Base-by-base conservation (phyloP, 2,888 invertebrate genomes). In the Limenitis camilla region DNA sequence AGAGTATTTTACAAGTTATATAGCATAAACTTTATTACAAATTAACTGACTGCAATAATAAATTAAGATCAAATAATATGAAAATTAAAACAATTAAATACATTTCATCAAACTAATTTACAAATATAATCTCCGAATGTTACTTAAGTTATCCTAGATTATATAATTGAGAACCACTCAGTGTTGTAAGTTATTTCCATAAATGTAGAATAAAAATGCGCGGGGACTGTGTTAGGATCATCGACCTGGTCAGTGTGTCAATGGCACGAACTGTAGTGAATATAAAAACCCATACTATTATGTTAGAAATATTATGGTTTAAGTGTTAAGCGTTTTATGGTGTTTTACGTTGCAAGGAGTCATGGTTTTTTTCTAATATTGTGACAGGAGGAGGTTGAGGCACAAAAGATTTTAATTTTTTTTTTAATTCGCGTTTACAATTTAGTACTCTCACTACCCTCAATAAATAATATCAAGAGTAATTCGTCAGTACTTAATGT, bases 141-240 rank as follows among this genome's bases (percentile, higher is more conserved):
- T 19, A 19, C 19, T 19, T 3, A 19, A 19, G 19, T 19, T 19
- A 19, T 19, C 19, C 19, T 19, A 19, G 19, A 19, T 19, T 19
- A 19, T 19, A 19, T 19, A 19, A 19, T 19, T 19, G 19, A 19
- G 19, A 19, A 19, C 19, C 1, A 19, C 19, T 19, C 2, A 19
- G 19, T 19, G 1, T 19, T 28, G 46, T 30, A n/a, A 28, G 66
- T 71, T 66, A 66, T 72, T 68, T 62, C 61, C 71, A 72, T 72
- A 64, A 70, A 64, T 56, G 42, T 55, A 33, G 61, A 59, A 71
- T 72, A 67, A 67, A 58, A 63, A 71, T 67, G 66, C 67, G 58
- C 60, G 60, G 60, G 64, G 58, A 36, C 53, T 50, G 56, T 42
- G 49, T 45, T 44, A 44, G 55, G 62, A 60, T 59, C 61, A 53